Conservation (phyloP, 2,113 vertebrate species). For the Erythrocercus mccallii region DNA sequence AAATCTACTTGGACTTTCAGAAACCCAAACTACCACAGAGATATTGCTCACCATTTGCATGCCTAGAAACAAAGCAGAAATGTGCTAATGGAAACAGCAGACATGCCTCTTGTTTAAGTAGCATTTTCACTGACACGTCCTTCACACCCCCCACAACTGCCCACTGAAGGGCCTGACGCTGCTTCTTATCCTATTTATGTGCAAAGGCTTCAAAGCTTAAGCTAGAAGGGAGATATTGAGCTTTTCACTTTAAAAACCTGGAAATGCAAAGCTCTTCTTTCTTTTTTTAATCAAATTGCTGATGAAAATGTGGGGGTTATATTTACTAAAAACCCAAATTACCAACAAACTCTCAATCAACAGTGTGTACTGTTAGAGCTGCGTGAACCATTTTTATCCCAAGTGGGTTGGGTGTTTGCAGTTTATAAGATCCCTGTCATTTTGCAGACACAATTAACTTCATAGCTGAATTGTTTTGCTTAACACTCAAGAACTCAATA, state of each 20-base stretch:
- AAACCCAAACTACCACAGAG: not conserved
- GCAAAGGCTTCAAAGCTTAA: not conserved
- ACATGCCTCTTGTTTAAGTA: not conserved
- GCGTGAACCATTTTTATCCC: not conserved
- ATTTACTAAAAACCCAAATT: not conserved
- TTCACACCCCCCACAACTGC: not conserved
- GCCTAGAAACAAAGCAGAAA: not conserved
- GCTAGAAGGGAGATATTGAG: not conserved
- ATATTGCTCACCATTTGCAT: not conserved
- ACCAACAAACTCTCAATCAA: not conserved
- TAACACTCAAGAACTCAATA: slow-evolving; percentile 13
- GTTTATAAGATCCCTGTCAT: slow-evolving; percentile 27
- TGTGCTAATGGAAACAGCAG: not conserved
- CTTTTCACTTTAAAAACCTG: not conserved
- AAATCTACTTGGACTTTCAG: not conserved
- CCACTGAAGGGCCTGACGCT: fast-evolving
- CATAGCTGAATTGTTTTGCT: slow-evolving; percentile 10
- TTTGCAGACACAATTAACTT: slow-evolving; percentile 40
- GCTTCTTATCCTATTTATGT: not conserved
- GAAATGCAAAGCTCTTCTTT: not conserved
- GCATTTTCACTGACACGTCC: fast-evolving
- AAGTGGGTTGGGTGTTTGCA: slow-evolving; percentile 4
- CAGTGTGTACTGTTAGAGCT: not conserved
- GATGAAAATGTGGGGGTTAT: not conserved
- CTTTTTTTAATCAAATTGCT: not conserved